A percentile compares a stretch with the other conserved stretches of the same genome.
Evolutionary conservation across 2,113 vertebrate species (phyloP).

Genomic region (Calidris pygmaea): DNA sequence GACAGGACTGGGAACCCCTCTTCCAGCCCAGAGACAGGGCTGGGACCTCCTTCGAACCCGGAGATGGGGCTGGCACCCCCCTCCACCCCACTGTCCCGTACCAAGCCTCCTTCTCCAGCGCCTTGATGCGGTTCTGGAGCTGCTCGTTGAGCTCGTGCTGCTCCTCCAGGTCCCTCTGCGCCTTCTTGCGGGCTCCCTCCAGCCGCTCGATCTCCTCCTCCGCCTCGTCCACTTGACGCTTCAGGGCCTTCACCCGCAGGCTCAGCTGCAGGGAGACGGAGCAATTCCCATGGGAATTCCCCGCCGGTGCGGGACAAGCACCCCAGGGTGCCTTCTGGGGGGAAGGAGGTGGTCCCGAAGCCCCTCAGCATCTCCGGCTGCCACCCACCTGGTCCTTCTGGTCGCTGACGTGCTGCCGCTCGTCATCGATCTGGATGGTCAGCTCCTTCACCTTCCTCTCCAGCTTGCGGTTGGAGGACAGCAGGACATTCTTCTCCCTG

Average conservation of each 20-base stretch:
- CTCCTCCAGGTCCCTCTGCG: constrained; percentile 90
- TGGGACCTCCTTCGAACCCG: too few species aligned
- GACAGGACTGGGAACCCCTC: too few species aligned
- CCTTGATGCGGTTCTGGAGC: constrained; percentile 82
- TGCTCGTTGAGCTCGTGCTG: constrained; percentile 89
- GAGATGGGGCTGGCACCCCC: too few species aligned
- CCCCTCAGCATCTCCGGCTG: rapidly evolving
- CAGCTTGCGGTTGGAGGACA: constrained; percentile 86
- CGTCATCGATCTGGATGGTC: constrained; percentile 89
- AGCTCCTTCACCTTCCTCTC: constrained; percentile 93
- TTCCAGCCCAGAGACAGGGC: rapidly evolving
- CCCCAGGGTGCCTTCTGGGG: neutral
- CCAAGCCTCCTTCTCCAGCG: constrained; percentile 90
- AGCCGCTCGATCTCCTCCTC: constrained; percentile 92
- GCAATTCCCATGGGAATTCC: neutral
- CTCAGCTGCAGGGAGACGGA: constrained; percentile 71
- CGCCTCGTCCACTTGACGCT: constrained; percentile 91
- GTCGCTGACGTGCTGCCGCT: constrained; percentile 84
- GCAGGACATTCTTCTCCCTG: constrained; percentile 85
- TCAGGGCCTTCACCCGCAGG: constrained; percentile 90
- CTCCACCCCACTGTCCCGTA: neutral
- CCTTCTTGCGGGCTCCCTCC: constrained; percentile 85
- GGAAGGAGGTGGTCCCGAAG: neutral
- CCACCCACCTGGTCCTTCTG: constrained; percentile 89
- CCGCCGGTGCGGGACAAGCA: neutral